Evolutionary conservation across 2,888 invertebrate genomes (phyloP).

Genomic region (Danaus chrysippus): DNA sequence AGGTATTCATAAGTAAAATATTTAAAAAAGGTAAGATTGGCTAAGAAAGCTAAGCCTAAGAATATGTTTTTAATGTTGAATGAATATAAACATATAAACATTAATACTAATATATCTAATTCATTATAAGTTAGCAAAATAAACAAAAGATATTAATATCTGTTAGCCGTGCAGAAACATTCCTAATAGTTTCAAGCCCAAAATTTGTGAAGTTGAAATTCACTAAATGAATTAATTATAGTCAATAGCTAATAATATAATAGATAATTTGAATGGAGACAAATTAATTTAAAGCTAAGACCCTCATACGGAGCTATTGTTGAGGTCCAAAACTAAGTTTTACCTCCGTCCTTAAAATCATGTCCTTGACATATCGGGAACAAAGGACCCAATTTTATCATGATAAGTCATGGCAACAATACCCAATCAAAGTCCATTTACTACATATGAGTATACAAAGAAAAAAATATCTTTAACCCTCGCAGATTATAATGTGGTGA

Average conservation of each 20-base stretch:
- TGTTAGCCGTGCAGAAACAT: constrained; percentile 5
- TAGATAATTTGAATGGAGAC: constrained; percentile 30
- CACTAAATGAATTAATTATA: constrained; percentile 27
- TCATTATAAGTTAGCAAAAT: constrained; percentile 1
- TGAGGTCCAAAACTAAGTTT: constrained; percentile 21
- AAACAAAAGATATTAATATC: neutral
- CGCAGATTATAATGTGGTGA: no score
- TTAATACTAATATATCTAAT: neutral
- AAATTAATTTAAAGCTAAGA: constrained; percentile 31
- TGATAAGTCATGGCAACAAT: constrained; percentile 12
- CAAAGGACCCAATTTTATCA: constrained; percentile 24
- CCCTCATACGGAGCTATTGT: constrained; percentile 25
- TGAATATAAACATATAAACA: no score
- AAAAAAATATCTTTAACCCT: no score
- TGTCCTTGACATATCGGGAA: constrained; percentile 20
- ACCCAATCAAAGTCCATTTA: constrained; percentile 2
- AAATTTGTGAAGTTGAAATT: constrained; percentile 17
- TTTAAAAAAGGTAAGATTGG: no score
- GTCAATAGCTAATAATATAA: constrained; percentile 31
- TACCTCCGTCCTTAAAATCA: constrained; percentile 23
- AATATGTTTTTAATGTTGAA: no score
- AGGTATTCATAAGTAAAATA: no score
- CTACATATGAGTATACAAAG: no score
- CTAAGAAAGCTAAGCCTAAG: no score
- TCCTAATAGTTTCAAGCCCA: constrained; percentile 4